Base-by-base conservation (phyloP, 1,140 invertebrate species). In the Hylyphantes graminicola region DNA sequence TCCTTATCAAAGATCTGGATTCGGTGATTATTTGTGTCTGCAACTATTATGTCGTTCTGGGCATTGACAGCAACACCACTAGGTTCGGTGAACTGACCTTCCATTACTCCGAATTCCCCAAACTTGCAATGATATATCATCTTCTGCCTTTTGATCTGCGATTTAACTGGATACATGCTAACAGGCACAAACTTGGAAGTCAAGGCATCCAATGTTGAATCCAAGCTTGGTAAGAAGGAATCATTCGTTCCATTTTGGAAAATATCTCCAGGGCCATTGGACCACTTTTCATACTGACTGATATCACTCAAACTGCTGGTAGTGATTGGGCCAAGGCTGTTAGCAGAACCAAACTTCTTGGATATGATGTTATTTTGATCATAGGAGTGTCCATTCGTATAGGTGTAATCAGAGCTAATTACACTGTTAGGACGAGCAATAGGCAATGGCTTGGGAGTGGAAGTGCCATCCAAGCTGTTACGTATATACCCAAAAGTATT, bases 71-170 rank as follows among this genome's bases (percentile, higher is more conserved):
- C 97, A 0, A 99, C 98, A 2, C 98, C 98, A 86, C 96, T 98
- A 0, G 98, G 98, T 89, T 99, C 98, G 0, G 98, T 99, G 87
- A 99, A 99, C 89, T 99, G 98, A 0, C 98, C 97, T 89, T 98
- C 97, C 93, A 98, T 95, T 0, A 98, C 97, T 0, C 98, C 98
- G 88, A 99, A 99, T 88, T 99, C 98, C 6, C 98, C 98, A 90
- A 99, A 99, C 90, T 99, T 99, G 91, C 98, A 99, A 88, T 99
- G 97, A 89, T 99, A 99, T 87, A 99, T 99, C 98, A 99, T 99
- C 90, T 99, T 99, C 89, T 99, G 97, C 15, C 98, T 93, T 89
- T 98, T 98, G 83, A 98, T 97, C 90, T 98, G 97, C 61, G 96
- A 97, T 88, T 98, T 98, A 3, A 96, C 96, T 80, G 96, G 96